Evolutionary conservation across 2,888 invertebrate genomes (phyloP).

Genomic region (Parascotia fuliginaria): DNA sequence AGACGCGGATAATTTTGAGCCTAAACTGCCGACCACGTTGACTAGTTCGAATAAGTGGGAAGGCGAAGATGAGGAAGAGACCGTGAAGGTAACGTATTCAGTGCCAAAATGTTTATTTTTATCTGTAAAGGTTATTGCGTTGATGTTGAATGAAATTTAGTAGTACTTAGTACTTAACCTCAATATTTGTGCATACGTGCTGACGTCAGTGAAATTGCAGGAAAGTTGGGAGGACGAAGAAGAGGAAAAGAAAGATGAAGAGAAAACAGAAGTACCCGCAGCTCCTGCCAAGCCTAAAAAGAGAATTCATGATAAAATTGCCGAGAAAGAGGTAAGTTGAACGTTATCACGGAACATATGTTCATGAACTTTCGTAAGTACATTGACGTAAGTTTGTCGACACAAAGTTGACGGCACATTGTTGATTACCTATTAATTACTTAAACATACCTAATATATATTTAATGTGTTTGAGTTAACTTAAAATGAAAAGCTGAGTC

Average conservation of each 20-base stretch:
- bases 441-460: too few species aligned
- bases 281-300: constrained; percentile 90
- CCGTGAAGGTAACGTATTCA: constrained; percentile 89
- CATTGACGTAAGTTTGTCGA: neutral
- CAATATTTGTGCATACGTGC: constrained; percentile 72
- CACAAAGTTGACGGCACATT: too few species aligned
- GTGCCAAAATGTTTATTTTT: constrained; percentile 65
- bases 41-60: constrained; percentile 91
- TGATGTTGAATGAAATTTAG: constrained; percentile 27
- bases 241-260: constrained; percentile 92
- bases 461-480: too few species aligned
- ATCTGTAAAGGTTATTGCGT: constrained; percentile 20
- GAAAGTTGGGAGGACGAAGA: constrained; percentile 98
- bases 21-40: constrained; percentile 87
- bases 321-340: constrained; percentile 92
- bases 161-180: constrained; percentile 67
- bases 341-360: constrained; percentile 35
- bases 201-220: constrained; percentile 85
- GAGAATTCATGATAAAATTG: constrained; percentile 91
- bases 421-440: too few species aligned
- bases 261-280: constrained; percentile 86
- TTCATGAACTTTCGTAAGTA: constrained; percentile 7
- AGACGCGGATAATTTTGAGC: constrained; percentile 91
- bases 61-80: constrained; percentile 95
- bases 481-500: too few species aligned